Evolutionary conservation across 2,797 vertebrate species (phyloP).

Genomic region (Hoplostethus atlanticus): DNA sequence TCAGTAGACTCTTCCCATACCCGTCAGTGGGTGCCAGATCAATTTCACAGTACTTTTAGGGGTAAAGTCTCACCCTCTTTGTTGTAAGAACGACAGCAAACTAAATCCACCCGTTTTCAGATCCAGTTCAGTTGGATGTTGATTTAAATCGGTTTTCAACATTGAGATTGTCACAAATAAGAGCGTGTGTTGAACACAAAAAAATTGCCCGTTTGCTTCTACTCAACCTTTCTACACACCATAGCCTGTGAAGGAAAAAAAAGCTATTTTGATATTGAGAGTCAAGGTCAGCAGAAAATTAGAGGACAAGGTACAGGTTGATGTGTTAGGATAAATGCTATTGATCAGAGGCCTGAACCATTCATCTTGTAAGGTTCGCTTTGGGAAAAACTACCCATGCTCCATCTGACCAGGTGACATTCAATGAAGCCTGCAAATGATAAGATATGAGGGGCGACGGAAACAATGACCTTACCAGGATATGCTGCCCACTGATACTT

Average conservation of each 20-base stretch:
- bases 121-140: background rate
- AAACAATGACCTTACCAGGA: constrained; percentile 69
- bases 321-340: constrained; percentile 62
- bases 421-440: constrained; percentile 67
- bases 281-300: constrained; percentile 50
- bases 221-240: constrained; percentile 7
- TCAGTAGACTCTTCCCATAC: constrained; percentile 56
- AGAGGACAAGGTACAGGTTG: constrained; percentile 41
- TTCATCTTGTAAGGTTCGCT: constrained; percentile 57
- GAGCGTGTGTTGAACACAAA: background rate
- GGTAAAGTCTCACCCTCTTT: constrained; percentile 44
- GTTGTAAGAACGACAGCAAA: constrained; percentile 33
- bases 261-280: background rate
- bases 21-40: constrained; percentile 69
- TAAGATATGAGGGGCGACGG: constrained; percentile 70
- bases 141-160: constrained; percentile 30
- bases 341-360: constrained; percentile 54
- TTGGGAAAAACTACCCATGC: constrained; percentile 30
- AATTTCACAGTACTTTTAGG: constrained; percentile 66
- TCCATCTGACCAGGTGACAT: constrained; percentile 64
- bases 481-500: constrained; percentile 2
- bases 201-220: background rate
- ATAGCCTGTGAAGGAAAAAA: background rate
- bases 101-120: constrained; percentile 12
- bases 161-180: constrained; percentile 8